phyloP scores from a whole-genome alignment of 1,140 invertebrate genomes.

The Pseudomyrmex gracilis region DNA sequence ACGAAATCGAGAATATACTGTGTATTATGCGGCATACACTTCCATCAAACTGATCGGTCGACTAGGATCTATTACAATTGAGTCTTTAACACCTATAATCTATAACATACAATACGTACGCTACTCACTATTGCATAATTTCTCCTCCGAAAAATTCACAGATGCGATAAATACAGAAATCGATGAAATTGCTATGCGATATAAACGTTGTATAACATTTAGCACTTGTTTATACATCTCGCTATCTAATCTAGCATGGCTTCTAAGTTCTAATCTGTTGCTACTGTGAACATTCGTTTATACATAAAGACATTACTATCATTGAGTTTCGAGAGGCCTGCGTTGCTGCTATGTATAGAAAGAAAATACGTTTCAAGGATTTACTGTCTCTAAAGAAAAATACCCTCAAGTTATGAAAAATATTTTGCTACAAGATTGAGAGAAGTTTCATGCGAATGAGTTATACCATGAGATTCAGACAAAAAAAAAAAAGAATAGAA shows the following conservation, averaged over 20 bases:
- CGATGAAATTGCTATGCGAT: constrained; percentile 50
- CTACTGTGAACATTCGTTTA: constrained; percentile 60
- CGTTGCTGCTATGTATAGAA: not conserved
- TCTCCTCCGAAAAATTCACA: constrained; percentile 55
- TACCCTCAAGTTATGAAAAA: too few species aligned
- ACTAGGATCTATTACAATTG: constrained; percentile 58
- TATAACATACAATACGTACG: constrained; percentile 55
- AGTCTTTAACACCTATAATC: constrained; percentile 21
- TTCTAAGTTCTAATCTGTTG: constrained; percentile 63
- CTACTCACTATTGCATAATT: constrained; percentile 59
- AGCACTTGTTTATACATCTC: constrained; percentile 52
- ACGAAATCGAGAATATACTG: constrained; percentile 67
- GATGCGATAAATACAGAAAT: constrained; percentile 55
- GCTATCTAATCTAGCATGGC: constrained; percentile 68
- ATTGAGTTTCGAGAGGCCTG: constrained; percentile 26
- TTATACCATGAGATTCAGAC: too few species aligned
- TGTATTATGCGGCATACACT: constrained; percentile 74
- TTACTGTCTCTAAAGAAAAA: too few species aligned
- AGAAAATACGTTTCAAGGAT: too few species aligned
- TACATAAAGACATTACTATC: constrained; percentile 61
- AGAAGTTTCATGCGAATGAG: too few species aligned
- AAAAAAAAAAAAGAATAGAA: too few species aligned
- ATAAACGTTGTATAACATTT: constrained; percentile 64
- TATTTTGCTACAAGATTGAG: too few species aligned
- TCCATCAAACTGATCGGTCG: constrained; percentile 70